Percentiles rank a stretch among this genome's conserved stretches.
phyloP scores from a whole-genome alignment of 2,797 vertebrate genomes.

The Poeciliopsis infans region DNA sequence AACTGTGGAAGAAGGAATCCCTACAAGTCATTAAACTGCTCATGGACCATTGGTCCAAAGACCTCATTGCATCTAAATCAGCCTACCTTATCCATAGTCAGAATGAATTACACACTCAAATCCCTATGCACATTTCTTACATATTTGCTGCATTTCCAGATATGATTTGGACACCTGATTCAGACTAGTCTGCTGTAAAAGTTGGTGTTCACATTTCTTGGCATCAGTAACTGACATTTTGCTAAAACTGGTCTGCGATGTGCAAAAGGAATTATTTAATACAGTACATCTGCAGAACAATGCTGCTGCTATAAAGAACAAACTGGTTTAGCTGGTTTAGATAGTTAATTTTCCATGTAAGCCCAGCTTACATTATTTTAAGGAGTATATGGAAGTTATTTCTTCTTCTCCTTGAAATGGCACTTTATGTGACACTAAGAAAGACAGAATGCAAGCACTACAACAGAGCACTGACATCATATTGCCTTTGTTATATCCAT shows the following conservation, averaged over 20 bases:
- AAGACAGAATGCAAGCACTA: neutral
- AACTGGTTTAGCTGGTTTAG: neutral
- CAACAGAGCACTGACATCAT: neutral
- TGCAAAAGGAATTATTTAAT: neutral
- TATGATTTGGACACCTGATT: constrained; percentile 25
- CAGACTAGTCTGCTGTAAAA: neutral
- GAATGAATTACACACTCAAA: neutral
- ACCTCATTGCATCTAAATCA: too few species aligned
- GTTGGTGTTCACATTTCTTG: neutral
- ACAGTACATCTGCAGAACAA: neutral
- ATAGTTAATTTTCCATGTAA: neutral
- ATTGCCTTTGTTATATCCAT: neutral
- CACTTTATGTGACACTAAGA: neutral
- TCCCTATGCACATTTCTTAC: neutral
- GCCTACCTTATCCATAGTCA: too few species aligned
- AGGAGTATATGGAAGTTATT: neutral
- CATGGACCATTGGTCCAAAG: too few species aligned
- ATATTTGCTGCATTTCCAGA: neutral
- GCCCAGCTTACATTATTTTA: neutral
- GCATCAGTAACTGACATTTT: neutral
- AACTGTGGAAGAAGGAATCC: too few species aligned
- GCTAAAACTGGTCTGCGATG: neutral
- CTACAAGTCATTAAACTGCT: too few species aligned
- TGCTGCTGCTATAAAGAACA: neutral
- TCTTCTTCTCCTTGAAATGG: neutral